Conservation (phyloP, 2,113 vertebrate species). For the Excalfactoria chinensis region DNA sequence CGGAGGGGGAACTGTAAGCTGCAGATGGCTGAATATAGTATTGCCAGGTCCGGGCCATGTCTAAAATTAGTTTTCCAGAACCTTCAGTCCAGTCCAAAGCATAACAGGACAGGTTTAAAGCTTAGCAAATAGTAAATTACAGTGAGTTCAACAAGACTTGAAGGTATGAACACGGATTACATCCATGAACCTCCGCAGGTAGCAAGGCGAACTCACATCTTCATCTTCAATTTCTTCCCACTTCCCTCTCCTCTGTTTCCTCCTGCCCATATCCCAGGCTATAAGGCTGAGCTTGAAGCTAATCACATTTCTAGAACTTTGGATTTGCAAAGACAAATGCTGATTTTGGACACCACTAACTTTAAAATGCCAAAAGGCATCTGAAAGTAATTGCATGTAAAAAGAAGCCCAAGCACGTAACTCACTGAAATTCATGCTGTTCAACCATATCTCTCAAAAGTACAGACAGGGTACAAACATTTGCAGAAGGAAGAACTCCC, state of each 20-base stretch:
- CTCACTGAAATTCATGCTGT: neutral
- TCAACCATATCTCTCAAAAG: neutral
- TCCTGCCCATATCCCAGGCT: neutral
- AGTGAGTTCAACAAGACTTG: neutral
- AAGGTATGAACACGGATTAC: neutral
- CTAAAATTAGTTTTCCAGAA: constrained; percentile 43
- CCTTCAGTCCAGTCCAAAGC: constrained; percentile 8
- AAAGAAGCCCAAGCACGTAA: neutral
- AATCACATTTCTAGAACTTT: neutral
- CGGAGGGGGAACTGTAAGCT: constrained; percentile 9
- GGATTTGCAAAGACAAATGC: neutral
- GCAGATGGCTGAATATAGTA: constrained; percentile 42
- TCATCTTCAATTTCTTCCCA: neutral
- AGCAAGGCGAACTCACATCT: neutral
- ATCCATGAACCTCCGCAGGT: neutral
- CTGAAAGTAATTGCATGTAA: neutral
- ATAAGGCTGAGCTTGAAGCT: neutral
- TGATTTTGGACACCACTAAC: neutral
- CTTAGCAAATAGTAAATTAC: neutral
- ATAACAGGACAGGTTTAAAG: neutral
- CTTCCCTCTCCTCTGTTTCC: neutral
- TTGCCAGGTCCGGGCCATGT: neutral
- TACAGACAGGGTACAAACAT: neutral
- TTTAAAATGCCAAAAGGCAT: neutral
- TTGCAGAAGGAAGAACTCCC: neutral